Evolutionary conservation across 1,140 invertebrate genomes (phyloP).

Genomic region (Bilobella aurantiaca): DNA sequence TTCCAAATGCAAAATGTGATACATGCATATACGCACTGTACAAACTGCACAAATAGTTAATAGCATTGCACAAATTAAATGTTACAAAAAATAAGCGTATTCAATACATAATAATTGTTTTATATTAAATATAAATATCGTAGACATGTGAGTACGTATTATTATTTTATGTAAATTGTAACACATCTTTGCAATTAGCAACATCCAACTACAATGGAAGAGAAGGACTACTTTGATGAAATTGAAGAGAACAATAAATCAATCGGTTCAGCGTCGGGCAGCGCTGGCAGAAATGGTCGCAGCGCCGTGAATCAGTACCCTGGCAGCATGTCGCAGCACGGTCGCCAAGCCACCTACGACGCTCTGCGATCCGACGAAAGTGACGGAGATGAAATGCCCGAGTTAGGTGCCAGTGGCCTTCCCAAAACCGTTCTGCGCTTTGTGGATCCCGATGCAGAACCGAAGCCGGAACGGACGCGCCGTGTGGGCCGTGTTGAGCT

Average conservation of each 20-base stretch:
- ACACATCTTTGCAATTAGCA: not conserved
- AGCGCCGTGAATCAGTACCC: no score
- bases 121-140: no score
- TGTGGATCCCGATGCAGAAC: not conserved
- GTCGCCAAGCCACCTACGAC: not conserved
- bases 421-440: not conserved
- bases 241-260: not conserved
- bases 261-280: not conserved
- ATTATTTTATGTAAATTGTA: not conserved
- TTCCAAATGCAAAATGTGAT: no score
- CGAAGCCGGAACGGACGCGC: not conserved
- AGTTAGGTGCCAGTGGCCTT: not conserved
- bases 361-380: not conserved
- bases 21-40: no score
- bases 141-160: not conserved
- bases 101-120: no score
- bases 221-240: conserved; percentile 15
- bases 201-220: not conserved
- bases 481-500: no score
- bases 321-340: not conserved
- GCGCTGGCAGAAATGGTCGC: not conserved
- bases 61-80: no score
- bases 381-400: not conserved
- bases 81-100: no score
- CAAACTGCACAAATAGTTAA: no score